These are phyloP conservation scores for Oedothorax gibbosus DNA, from an alignment of 1,140 invertebrate genomes.

Conservation along the genomic window DNA sequence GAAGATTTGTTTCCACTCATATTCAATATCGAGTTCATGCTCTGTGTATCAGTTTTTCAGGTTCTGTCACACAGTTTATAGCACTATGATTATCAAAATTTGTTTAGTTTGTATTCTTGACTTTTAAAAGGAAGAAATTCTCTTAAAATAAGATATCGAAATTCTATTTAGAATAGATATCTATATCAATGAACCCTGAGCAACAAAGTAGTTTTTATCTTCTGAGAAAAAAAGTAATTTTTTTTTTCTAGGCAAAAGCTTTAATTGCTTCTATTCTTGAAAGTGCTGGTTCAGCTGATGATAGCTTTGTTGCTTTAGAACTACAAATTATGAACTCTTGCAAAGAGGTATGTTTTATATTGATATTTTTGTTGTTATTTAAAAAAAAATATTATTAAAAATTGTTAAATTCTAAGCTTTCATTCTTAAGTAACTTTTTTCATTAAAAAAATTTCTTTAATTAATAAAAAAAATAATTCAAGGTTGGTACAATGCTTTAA, in stretches of 20 bases:
- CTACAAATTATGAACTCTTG: slow-evolving; percentile 35
- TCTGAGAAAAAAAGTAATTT: neutral
- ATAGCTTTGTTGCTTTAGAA: slow-evolving; percentile 31
- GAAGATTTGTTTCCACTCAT: too few relatives aligned
- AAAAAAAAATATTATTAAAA: neutral
- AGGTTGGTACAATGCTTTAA: neutral
- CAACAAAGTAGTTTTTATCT: neutral
- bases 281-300: slow-evolving; percentile 5
- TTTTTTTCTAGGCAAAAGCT: slow-evolving; percentile 10
- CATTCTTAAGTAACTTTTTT: neutral
- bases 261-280: slow-evolving; percentile 17
- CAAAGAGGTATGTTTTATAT: slow-evolving; percentile 11
- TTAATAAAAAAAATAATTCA: neutral
- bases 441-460: neutral
- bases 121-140: too few relatives aligned
- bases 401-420: neutral
- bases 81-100: too few relatives aligned
- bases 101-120: too few relatives aligned
- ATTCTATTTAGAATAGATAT: too few relatives aligned
- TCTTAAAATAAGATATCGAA: too few relatives aligned
- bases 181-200: neutral
- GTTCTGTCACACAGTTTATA: too few relatives aligned
- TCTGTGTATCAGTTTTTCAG: too few relatives aligned
- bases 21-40: too few relatives aligned
- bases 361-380: neutral